Evolutionary conservation across 2,888 invertebrate species (phyloP).

Genomic region (Melanargia galathea): DNA sequence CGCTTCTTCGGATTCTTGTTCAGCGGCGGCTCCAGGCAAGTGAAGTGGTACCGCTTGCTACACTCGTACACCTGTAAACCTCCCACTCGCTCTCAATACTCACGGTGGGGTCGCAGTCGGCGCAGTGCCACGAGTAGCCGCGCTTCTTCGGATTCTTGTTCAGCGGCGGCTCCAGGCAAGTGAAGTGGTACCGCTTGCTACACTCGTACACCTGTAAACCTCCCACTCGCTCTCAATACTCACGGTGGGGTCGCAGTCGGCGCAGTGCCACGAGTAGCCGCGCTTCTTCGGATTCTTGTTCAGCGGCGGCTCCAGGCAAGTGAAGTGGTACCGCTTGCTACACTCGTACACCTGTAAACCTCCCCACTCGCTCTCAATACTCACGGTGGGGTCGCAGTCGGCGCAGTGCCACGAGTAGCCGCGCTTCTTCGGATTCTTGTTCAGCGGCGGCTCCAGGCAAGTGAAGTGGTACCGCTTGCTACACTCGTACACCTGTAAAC

Average conservation of each 20-base stretch:
- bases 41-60: too few species aligned
- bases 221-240: slow-evolving; percentile 56
- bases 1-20: too few species aligned
- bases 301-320: slow-evolving; percentile 95
- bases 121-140: slow-evolving; percentile 98
- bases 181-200: slow-evolving; percentile 94
- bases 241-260: slow-evolving; percentile 96
- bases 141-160: slow-evolving; percentile 96
- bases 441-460: slow-evolving; percentile 96
- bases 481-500: too few species aligned
- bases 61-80: not conserved
- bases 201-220: slow-evolving; percentile 90
- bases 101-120: slow-evolving; percentile 96
- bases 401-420: slow-evolving; percentile 98
- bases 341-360: too few species aligned
- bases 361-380: slow-evolving; percentile 50
- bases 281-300: slow-evolving; percentile 96
- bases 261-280: slow-evolving; percentile 98
- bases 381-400: slow-evolving; percentile 95
- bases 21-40: too few species aligned
- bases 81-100: slow-evolving; percentile 54
- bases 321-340: slow-evolving; percentile 93
- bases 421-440: slow-evolving; percentile 95
- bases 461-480: slow-evolving; percentile 94
- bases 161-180: slow-evolving; percentile 95